Base-by-base conservation (phyloP, 2,888 invertebrate genomes). In the Pammene fasciana region DNA sequence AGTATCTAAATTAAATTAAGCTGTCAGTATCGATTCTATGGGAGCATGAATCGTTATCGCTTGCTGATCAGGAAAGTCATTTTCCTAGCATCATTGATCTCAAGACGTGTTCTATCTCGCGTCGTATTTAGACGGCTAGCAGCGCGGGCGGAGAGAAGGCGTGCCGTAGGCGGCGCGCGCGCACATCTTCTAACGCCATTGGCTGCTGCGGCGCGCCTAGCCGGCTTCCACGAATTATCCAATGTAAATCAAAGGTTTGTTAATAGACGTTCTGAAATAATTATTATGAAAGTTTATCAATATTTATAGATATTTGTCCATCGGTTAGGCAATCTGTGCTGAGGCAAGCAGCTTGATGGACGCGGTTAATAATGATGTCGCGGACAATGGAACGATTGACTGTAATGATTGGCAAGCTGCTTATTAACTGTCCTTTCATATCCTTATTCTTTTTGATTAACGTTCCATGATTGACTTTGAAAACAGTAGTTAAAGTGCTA, bases 101-200 rank as follows among this genome's bases (percentile, higher is more conserved):
- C 18, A 65, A 68, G 64, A 68, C 50, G 26, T 62, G 61, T 52
- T 48, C 62, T 68, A 68, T 68, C 62, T 62, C 48, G 26, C 16
- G 14, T 62, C 48, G 62, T 61, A n/a, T n/a, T n/a, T n/a, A 66
- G 59, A 66, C 36, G 14, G 34, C 59, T 67, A 67, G 50, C 26
- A 38, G 9, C n/a, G 38, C 38, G 36, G 34, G 45, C 50, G 45
- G 65, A 52, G 46, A 55, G 55, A 34, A 54, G 65, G 70, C 68
- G 70, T 65, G 65, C 13, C 65, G 41, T 41, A 46, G 70, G 70
- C 70, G 70, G 59, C 52, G 59, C 67, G 36, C 59, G 59, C 67
- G 67, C 67, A 3, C 34, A 46, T 14, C 45, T 45, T 60, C 70
- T 60, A 65, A 65, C 70, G 70, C 70, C 41, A 70, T 70, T 70